Conservation (phyloP, 2,797 vertebrate species). For the Carcharodon carcharias region DNA sequence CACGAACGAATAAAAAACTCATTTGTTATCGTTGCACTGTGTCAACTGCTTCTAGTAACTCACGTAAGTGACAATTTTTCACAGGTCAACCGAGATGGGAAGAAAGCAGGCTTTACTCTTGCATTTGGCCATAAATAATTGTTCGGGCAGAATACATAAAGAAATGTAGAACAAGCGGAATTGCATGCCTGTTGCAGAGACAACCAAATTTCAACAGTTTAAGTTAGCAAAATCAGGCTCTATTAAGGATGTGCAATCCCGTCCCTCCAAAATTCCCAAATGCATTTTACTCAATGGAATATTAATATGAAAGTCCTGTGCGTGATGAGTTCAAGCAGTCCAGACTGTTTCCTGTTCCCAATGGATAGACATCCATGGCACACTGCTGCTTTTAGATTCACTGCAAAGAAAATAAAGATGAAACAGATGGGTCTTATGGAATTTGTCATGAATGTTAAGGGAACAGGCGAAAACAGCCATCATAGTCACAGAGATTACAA, state of each 20-base stretch:
- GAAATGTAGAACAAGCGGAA: neutral
- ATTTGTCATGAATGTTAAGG: slow-evolving; percentile 17
- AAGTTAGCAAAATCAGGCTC: neutral
- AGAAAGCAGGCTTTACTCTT: neutral
- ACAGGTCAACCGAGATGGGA: neutral
- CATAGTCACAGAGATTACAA: neutral
- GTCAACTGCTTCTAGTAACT: neutral
- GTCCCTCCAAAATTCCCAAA: neutral
- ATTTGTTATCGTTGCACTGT: neutral
- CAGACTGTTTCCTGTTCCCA: neutral
- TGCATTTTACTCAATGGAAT: slow-evolving; percentile 11
- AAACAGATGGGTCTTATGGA: neutral
- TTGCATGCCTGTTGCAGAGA: neutral
- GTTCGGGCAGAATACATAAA: neutral
- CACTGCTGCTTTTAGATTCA: slow-evolving; percentile 22
- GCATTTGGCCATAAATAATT: neutral
- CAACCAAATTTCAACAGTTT: neutral
- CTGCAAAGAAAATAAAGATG: slow-evolving; percentile 16
- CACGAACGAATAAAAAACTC: no score
- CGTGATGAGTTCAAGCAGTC: slow-evolving; percentile 20
- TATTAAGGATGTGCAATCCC: neutral
- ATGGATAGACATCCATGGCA: slow-evolving; percentile 23
- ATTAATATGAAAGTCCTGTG: neutral
- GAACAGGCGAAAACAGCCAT: neutral
- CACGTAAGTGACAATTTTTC: neutral